Conservation (phyloP, 1,140 invertebrate species). For the roundworm (Caenorhabditis elegans) region DNA sequence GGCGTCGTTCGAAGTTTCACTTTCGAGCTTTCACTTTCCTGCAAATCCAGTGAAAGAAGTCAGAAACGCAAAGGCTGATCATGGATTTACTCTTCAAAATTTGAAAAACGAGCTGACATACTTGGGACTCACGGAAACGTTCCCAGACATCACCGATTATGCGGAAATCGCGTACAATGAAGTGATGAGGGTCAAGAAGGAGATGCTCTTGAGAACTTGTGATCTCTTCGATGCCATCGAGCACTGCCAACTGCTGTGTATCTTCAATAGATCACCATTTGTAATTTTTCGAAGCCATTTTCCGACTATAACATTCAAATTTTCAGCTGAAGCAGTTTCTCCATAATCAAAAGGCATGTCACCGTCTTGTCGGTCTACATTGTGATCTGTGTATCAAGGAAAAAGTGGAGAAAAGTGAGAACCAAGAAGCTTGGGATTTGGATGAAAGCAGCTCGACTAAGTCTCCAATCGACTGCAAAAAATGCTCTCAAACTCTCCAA, state of each 20-base stretch:
- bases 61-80: background rate
- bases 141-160: background rate
- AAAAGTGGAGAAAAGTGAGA: too few relatives aligned
- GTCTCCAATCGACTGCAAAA: too few relatives aligned
- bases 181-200: constrained; percentile 51
- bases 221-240: constrained; percentile 77
- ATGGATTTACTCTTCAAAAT: background rate
- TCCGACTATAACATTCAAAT: too few relatives aligned
- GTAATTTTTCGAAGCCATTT: too few relatives aligned
- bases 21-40: too few relatives aligned
- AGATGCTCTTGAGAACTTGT: constrained; percentile 74
- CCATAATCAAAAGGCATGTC: background rate
- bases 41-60: too few relatives aligned
- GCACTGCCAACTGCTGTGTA: constrained; percentile 71
- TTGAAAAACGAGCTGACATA: background rate
- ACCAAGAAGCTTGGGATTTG: too few relatives aligned
- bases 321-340: background rate
- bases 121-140: background rate
- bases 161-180: background rate
- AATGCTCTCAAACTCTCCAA: too few relatives aligned
- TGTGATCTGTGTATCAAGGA: background rate
- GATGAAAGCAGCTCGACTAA: too few relatives aligned
- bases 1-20: too few relatives aligned
- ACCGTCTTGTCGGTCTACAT: background rate
- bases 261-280: constrained; percentile 74